These are phyloP conservation scores for Octodonta nipae DNA, from an alignment of 2,888 invertebrate genomes.

Conservation along the genomic window DNA sequence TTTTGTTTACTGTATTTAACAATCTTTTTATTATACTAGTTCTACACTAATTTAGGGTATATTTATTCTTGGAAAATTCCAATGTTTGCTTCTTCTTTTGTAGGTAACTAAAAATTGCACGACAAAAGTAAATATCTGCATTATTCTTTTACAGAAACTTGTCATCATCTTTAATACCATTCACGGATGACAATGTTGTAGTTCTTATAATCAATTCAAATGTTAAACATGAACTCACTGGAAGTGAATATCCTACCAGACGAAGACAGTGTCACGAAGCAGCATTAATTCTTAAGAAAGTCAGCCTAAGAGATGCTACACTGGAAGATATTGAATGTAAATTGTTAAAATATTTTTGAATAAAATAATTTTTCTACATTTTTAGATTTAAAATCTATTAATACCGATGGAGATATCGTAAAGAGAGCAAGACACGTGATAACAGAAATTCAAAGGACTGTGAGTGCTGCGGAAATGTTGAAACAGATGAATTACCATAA, in stretches of 20 bases:
- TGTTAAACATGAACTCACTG: constrained; percentile 76
- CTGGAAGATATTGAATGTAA: constrained; percentile 54
- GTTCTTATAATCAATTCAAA: constrained; percentile 83
- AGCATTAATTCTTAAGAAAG: constrained; percentile 52
- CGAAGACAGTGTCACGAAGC: constrained; percentile 64
- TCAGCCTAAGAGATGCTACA: constrained; percentile 61
- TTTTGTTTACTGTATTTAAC: too few species aligned
- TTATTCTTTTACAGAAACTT: constrained; percentile 47
- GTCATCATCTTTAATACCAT: constrained; percentile 58
- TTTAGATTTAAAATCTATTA: constrained; percentile 39
- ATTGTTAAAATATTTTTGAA: constrained; percentile 10
- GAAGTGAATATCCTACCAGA: constrained; percentile 76
- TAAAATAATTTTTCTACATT: too few species aligned
- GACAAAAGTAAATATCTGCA: too few species aligned
- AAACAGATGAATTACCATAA: constrained; percentile 51
- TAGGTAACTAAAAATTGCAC: too few species aligned
- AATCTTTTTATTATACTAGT: too few species aligned
- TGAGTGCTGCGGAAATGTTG: constrained; percentile 57
- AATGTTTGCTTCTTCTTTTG: too few species aligned
- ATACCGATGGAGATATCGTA: constrained; percentile 45
- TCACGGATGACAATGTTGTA: constrained; percentile 52
- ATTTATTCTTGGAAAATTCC: too few species aligned
- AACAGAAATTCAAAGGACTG: constrained; percentile 68
- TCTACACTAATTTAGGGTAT: too few species aligned
- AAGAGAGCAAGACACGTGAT: constrained; percentile 75